Evolutionary conservation across 2,888 invertebrate genomes (phyloP), one percentile per base, ranked within the genome.

Genomic region (Orchesellides sinensis): DNA sequence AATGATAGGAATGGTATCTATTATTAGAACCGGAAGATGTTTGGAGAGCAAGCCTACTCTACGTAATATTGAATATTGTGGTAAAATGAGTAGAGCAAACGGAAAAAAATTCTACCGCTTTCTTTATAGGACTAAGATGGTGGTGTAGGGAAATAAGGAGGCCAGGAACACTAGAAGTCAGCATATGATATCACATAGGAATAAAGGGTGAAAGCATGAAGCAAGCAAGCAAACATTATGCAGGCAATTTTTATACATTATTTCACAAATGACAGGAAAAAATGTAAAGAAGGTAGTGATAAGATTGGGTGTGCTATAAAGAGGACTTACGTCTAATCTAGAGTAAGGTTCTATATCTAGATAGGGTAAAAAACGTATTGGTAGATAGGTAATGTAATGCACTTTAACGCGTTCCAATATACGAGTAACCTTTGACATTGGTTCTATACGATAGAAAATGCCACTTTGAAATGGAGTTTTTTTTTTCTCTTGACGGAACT

Each of bases 1-100:
- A 59, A 59, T 66, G 56, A 54, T 66, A 74, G 66, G 75, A 63
- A 45, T 21, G 32, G 29, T 25, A 12, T 40, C 10, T 73, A 63
- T 73, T 73, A 63, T 63, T 73, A 63, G 63, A 66, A 75, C 40
- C 54, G 66, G 66, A 75, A 75, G 65, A 66, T 32, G 29, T 52
- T 75, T 63, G 65, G 47, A 47, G 61, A 61, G 27, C 12, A 23
- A 14, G 61, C n/a, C n/a, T 32, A 56, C 59, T 21, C 45, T 70
- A 29, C 40, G 40, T 54, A 35, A 56, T 59, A 70, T 56, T 56
- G 70, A 56, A 59, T 56, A 32, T 59, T 25, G 35, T 25, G 25
- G 35, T 10, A 40, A 52, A 59, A 35, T 6, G 23, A 40, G 40
- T 2, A 8, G 40, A 40, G 40, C 40, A 32, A 6, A 10, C 32